A percentile compares a stretch with the other conserved stretches of the same genome.
phyloP scores from a whole-genome alignment of 2,888 invertebrate genomes.

The Matsumyia berberina region DNA sequence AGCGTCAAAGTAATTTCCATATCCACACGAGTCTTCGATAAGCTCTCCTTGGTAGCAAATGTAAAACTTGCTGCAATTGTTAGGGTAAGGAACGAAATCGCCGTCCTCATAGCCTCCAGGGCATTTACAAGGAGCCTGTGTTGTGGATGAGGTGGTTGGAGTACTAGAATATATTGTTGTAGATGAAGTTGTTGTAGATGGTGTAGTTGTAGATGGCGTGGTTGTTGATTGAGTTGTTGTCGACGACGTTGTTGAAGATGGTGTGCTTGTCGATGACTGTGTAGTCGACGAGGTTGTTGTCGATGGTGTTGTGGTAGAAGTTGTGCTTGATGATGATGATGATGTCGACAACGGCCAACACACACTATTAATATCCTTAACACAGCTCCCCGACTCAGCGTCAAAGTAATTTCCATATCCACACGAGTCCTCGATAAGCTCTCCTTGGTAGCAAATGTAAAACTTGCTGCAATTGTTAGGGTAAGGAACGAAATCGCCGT shows the following conservation, averaged over 20 bases:
- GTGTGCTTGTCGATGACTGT: not conserved
- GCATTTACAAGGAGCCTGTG: constrained; percentile 72
- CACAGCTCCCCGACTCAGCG: not conserved
- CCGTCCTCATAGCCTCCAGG: constrained; percentile 78
- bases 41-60: constrained; percentile 78
- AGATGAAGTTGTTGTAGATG: not conserved
- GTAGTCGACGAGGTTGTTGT: not conserved
- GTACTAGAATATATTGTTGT: not conserved
- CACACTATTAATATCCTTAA: not conserved
- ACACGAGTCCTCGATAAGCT: constrained; percentile 6
- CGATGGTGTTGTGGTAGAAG: not conserved
- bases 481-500: constrained; percentile 19
- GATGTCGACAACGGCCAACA: constrained; percentile 45
- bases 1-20: constrained; percentile 78
- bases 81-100: constrained; percentile 76
- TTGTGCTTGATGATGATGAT: no score
- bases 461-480: not conserved
- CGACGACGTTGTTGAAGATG: not conserved
- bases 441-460: constrained; percentile 25
- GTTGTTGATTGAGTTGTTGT: not conserved
- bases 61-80: constrained; percentile 78
- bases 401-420: constrained; percentile 43
- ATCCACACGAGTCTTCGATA: constrained; percentile 77
- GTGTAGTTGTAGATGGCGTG: not conserved
- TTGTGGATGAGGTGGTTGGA: not conserved